Percentiles rank a stretch among this genome's conserved stretches.
phyloP scores from a whole-genome alignment of 2,888 invertebrate genomes.

The Himalopsyche kuldschensis region DNA sequence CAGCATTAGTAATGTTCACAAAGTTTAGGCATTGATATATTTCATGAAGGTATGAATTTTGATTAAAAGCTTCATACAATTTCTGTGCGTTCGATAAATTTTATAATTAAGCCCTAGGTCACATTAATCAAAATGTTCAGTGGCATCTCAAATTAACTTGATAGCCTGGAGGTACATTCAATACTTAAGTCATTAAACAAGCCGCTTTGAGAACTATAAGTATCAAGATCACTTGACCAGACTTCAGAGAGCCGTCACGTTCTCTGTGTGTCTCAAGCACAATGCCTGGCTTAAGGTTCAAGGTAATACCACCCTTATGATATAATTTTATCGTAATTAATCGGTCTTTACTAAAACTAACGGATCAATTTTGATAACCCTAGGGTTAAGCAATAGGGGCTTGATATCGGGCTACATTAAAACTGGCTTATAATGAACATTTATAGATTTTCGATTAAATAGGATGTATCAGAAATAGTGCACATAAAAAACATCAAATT shows the following conservation, averaged over 20 bases:
- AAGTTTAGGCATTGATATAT: neutral
- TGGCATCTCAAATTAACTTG: neutral
- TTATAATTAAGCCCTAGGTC: neutral
- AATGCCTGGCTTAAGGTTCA: neutral
- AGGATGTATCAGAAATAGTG: neutral
- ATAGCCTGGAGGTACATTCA: neutral
- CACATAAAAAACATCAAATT: too few species aligned
- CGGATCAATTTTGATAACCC: neutral
- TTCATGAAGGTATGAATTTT: neutral
- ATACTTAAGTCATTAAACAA: slow-evolving; percentile 1
- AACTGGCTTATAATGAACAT: neutral
- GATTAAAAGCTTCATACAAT: too few species aligned
- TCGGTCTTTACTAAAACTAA: neutral
- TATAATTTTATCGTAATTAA: neutral
- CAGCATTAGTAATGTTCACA: too few species aligned
- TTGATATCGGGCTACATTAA: neutral
- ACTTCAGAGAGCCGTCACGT: neutral
- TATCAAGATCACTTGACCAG: neutral
- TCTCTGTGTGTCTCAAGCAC: neutral
- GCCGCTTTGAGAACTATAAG: neutral
- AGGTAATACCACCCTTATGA: neutral
- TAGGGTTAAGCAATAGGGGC: neutral
- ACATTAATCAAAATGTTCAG: neutral
- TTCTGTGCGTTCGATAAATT: neutral
- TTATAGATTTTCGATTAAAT: neutral